Base-by-base conservation (phyloP, 2,888 invertebrate species). In the Synanthedon myopaeformis region DNA sequence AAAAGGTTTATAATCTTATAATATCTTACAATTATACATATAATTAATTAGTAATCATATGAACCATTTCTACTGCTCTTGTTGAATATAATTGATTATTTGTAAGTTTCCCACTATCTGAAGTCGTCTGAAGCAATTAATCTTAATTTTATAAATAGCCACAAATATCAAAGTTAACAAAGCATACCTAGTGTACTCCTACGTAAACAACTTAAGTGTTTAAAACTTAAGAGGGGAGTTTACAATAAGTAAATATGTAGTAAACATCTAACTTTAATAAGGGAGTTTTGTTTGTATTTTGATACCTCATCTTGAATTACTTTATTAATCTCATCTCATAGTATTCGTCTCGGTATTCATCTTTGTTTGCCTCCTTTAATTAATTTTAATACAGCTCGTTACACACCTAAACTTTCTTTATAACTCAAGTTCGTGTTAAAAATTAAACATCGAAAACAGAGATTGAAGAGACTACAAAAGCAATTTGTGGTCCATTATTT, bases 251-350 rank as follows among this genome's bases (percentile, higher is more conserved):
- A 12, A 42, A 42, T 13, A n/a, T 42, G n/a, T 42, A 42, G 42
- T 42, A n/a, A 45, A n/a, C 13, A 13, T 45, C 45, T 4, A 45
- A 45, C 45, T 45, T 45, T 6, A 45, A 13, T 12, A 45, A 45
- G 12, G 6, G 11, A n/a, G 45, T 45, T 45, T 45, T 12, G 45
- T 45, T 45, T 45, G 45, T 45, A 45, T 13, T 45, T 45, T 45
- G 35, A 45, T 45, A 45, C 13, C 14, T 14, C 13, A 12, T n/a
- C 45, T 14, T 13, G 14, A 13, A 45, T 45, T 45, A 45, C 45
- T 45, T 45, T 45, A 45, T 45, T 13, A 45, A 55, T 53, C 54
- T 35, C 57, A 58, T 60, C 58, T 60, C 55, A 35, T 10, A 35
- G 35, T 35, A 35, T 10, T 35, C 10, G 3, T 35, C 35, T 55